Conservation (phyloP, 2,797 vertebrate species). For the Xenops minutus region DNA sequence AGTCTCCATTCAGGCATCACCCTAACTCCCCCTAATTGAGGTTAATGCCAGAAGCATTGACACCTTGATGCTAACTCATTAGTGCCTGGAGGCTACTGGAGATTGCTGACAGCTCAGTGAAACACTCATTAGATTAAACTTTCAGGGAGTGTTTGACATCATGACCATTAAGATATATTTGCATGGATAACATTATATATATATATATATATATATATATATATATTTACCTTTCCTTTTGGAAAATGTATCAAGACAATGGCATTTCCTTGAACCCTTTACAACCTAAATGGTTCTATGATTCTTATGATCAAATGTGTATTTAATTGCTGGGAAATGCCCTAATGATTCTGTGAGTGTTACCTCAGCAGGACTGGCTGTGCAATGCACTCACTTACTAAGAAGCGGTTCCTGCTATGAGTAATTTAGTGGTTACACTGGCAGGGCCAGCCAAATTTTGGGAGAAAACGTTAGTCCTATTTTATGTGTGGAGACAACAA, state of each 20-base stretch:
- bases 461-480: neutral
- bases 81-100: constrained; percentile 30
- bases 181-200: neutral
- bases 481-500: neutral
- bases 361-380: neutral
- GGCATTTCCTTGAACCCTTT: neutral
- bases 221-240: neutral
- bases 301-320: neutral
- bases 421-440: neutral
- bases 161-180: constrained; percentile 2
- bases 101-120: neutral
- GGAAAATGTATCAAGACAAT: neutral
- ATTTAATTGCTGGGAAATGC: neutral
- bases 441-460: neutral
- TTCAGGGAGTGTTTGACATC: neutral
- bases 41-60: constrained; percentile 56
- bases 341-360: neutral
- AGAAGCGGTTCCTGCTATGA: neutral
- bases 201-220: neutral
- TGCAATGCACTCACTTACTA: neutral
- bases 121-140: neutral
- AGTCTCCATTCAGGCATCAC: constrained; percentile 12
- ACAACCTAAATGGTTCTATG: neutral
- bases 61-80: constrained; percentile 43
- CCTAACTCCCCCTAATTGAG: constrained; percentile 53